A percentile compares a stretch with the other conserved stretches of the same genome.
phyloP scores from a whole-genome alignment of 2,113 vertebrate species.

The Chitala chitala region DNA sequence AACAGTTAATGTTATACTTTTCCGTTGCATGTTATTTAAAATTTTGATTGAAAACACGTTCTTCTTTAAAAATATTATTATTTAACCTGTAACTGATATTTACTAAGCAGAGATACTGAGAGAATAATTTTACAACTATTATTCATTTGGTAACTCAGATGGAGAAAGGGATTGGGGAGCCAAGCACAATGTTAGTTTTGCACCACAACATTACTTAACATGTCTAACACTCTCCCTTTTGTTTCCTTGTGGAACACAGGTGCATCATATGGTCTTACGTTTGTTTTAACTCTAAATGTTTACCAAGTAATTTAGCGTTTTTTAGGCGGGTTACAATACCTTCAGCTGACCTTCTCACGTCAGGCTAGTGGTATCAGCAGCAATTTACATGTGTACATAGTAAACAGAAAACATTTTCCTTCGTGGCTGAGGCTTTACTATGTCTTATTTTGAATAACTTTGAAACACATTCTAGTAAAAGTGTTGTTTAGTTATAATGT shows the following conservation, averaged over 20 bases:
- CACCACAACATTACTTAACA: conserved; percentile 29
- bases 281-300: conserved; percentile 35
- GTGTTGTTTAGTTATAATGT: no score
- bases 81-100: no score
- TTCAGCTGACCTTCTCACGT: conserved; percentile 13
- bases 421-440: background rate
- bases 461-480: no score
- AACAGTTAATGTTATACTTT: no score
- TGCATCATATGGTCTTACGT: conserved; percentile 43
- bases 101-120: no score
- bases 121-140: no score
- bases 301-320: conserved; percentile 23
- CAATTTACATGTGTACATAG: background rate
- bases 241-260: conserved; percentile 51
- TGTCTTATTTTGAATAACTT: background rate
- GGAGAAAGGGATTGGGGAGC: background rate
- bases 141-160: no score
- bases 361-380: background rate
- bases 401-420: background rate
- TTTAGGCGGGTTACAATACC: background rate
- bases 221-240: conserved; percentile 54
- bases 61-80: background rate
- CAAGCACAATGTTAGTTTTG: background rate
- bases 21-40: no score
- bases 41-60: no score